A percentile compares a stretch with the other conserved stretches of the same genome.
Evolutionary conservation across 2,797 vertebrate genomes (phyloP).

Genomic region (Prionace glauca): DNA sequence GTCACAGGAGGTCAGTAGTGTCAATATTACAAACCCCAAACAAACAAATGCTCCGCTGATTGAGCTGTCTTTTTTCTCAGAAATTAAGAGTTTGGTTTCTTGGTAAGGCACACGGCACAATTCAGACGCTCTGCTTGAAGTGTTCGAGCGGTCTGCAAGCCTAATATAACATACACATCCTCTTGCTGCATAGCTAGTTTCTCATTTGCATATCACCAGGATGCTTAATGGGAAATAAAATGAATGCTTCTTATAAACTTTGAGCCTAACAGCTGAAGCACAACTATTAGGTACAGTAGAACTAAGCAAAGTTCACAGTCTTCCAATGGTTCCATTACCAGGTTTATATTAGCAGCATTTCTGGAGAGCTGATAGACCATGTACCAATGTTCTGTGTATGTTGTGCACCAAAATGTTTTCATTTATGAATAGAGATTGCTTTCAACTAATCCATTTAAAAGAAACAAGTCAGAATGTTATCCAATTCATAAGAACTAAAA

Average conservation of each 20-base stretch:
- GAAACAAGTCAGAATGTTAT: not conserved
- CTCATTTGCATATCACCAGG: not conserved
- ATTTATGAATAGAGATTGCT: not conserved
- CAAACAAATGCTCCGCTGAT: not conserved
- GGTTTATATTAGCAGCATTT: not conserved
- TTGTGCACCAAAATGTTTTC: not conserved
- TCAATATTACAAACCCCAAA: constrained; percentile 18
- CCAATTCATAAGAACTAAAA: constrained; percentile 5
- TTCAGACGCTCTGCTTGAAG: not conserved
- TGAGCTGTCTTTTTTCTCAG: not conserved
- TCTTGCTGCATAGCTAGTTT: constrained; percentile 15
- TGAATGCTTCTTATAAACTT: not conserved
- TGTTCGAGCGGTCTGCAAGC: not conserved
- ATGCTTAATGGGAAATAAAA: not conserved
- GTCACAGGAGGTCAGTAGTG: constrained; percentile 35
- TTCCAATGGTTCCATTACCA: constrained; percentile 25
- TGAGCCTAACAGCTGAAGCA: not conserved
- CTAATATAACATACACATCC: not conserved
- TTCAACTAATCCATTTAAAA: constrained; percentile 16
- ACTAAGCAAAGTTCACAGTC: not conserved
- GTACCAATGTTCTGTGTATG: not conserved
- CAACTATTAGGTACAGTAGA: not conserved
- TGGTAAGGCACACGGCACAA: constrained; percentile 22
- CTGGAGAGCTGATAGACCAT: not conserved
- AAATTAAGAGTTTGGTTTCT: constrained; percentile 21